These are phyloP conservation scores for Astatotilapia flaviijosephi DNA, from an alignment of 2,113 vertebrate species.

Conservation along the genomic window DNA sequence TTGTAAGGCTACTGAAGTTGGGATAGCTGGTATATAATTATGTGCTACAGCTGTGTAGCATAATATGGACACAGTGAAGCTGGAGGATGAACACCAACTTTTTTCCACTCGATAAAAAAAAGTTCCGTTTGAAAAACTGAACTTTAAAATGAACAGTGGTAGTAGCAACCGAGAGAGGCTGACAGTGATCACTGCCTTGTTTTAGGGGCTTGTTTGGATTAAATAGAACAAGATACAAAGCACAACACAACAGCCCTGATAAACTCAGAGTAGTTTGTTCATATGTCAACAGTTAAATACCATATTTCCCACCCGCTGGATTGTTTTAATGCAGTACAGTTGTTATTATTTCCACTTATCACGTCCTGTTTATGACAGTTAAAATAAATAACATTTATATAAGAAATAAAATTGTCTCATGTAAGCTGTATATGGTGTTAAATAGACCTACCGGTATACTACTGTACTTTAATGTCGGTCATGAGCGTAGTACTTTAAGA, in stretches of 20 bases:
- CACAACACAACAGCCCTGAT: not conserved
- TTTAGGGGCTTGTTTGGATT: not conserved
- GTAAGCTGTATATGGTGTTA: not conserved
- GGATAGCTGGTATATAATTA: not conserved
- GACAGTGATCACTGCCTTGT: not conserved
- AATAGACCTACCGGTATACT: not conserved
- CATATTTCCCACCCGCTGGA: not conserved
- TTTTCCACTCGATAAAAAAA: not conserved
- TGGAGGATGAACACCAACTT: not conserved
- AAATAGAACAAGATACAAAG: not conserved
- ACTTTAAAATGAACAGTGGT: not conserved
- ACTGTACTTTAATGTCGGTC: not conserved
- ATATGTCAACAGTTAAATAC: not conserved
- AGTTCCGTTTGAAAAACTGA: not conserved
- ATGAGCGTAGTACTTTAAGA: not conserved
- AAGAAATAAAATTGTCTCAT: not conserved
- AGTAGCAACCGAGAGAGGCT: not conserved
- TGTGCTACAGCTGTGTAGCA: not conserved
- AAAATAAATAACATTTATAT: not conserved
- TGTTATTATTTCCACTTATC: not conserved
- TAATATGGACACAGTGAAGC: not conserved
- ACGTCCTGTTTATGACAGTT: not conserved
- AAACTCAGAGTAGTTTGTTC: not conserved
- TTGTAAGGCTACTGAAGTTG: not conserved
- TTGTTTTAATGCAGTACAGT: not conserved